Conservation (phyloP, 2,888 invertebrate genomes). For the Anthophora plumipes region DNA sequence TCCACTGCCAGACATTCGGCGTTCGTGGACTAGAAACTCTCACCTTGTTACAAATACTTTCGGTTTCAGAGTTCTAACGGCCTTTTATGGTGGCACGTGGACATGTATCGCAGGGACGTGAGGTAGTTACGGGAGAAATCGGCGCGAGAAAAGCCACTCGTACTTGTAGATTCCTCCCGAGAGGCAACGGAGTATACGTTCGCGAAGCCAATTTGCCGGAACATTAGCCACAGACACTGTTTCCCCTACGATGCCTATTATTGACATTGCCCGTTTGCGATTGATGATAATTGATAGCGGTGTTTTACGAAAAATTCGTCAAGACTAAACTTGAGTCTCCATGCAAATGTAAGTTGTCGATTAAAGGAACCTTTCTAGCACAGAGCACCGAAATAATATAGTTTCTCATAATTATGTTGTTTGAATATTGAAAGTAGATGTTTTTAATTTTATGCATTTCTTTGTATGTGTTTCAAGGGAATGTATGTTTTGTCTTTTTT, state of each 20-base stretch:
- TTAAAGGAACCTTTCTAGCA: background rate
- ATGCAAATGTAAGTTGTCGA: background rate
- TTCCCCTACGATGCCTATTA: conserved; percentile 65
- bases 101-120: conserved; percentile 76
- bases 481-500: no score
- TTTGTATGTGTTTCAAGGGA: no score
- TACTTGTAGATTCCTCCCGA: conserved; percentile 78
- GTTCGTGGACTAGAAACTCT: background rate
- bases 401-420: no score
- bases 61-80: conserved; percentile 28
- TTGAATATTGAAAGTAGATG: no score
- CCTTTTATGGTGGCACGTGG: conserved; percentile 46
- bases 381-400: no score
- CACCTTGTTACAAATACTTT: conserved; percentile 50
- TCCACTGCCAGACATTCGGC: no score
- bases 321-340: background rate
- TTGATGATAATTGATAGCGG: conserved; percentile 52
- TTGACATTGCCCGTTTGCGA: conserved; percentile 63
- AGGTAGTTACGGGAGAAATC: conserved; percentile 77
- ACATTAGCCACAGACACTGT: conserved; percentile 81
- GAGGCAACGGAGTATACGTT: conserved; percentile 78
- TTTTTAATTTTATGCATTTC: no score
- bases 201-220: conserved; percentile 83
- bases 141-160: conserved; percentile 66
- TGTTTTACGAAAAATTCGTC: conserved; percentile 13